Conservation (phyloP, 2,888 invertebrate genomes). For the Aporophyla lueneburgensis region DNA sequence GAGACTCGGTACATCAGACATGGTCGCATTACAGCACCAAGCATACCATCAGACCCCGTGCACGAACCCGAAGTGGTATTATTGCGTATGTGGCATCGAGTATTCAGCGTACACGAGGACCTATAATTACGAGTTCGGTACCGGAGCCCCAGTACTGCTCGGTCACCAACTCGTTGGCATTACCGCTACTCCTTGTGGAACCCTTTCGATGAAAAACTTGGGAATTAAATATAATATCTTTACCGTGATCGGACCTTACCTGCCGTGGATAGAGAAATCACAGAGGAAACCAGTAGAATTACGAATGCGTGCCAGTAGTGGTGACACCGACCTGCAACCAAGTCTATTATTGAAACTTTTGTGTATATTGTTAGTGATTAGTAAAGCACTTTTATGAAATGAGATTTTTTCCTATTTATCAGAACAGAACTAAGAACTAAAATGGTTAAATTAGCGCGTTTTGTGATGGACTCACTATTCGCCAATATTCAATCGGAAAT, state of each 20-base stretch:
- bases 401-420: conserved; percentile 47
- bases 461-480: conserved; percentile 56
- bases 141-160: conserved; percentile 79
- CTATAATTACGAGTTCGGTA: conserved; percentile 76
- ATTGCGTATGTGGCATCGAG: conserved; percentile 82
- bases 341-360: conserved; percentile 37
- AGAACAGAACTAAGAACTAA: conserved; percentile 24
- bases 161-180: conserved; percentile 76
- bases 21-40: conserved; percentile 75
- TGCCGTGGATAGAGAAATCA: conserved; percentile 79
- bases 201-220: conserved; percentile 62
- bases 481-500: conserved; percentile 78
- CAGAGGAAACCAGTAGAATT: conserved; percentile 28
- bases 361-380: conserved; percentile 67
- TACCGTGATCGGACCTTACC: conserved; percentile 80
- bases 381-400: conserved; percentile 66
- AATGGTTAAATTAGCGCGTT: conserved; percentile 46
- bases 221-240: conserved; percentile 78
- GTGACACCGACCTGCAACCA: conserved; percentile 9
- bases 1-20: conserved; percentile 58
- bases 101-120: conserved; percentile 60
- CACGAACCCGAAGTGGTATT: conserved; percentile 81
- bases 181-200: conserved; percentile 74
- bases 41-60: conserved; percentile 78
- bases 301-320: conserved; percentile 19